These are phyloP conservation scores for Agrochola macilenta DNA, from an alignment of 2,888 invertebrate genomes.

Conservation along the genomic window DNA sequence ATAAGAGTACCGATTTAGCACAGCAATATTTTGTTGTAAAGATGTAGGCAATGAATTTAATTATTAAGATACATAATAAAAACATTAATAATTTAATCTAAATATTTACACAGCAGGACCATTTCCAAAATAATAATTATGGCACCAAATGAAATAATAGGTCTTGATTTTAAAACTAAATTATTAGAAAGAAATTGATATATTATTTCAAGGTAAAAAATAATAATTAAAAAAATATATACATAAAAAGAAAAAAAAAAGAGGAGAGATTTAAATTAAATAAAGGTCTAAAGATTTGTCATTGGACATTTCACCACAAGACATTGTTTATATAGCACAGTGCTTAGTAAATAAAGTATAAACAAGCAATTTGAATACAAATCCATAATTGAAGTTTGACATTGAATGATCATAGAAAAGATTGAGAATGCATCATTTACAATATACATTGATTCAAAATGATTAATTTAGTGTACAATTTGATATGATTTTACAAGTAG, in stretches of 20 bases:
- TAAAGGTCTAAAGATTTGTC: conserved; percentile 28
- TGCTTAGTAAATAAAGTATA: conserved; percentile 54
- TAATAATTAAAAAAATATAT: too few relatives aligned
- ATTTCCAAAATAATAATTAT: conserved; percentile 73
- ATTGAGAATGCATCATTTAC: conserved; percentile 67
- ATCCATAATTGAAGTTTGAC: conserved; percentile 56
- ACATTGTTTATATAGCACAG: conserved; percentile 65
- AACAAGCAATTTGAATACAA: conserved; percentile 59
- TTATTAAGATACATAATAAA: conserved; percentile 58
- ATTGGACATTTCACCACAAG: conserved; percentile 67
- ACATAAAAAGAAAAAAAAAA: too few relatives aligned
- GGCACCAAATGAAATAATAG: conserved; percentile 79
- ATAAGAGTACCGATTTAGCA: conserved; percentile 59
- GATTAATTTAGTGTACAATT: conserved; percentile 73
- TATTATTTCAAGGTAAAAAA: conserved; percentile 18
- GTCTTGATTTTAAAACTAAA: conserved; percentile 56
- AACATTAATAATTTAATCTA: conserved; percentile 65
- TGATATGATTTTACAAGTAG: conserved; percentile 76
- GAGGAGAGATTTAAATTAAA: too few relatives aligned
- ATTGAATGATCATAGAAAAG: conserved; percentile 64
- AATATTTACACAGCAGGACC: conserved; percentile 72
- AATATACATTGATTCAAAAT: conserved; percentile 68
- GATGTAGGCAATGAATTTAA: conserved; percentile 60
- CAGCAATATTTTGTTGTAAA: conserved; percentile 55
- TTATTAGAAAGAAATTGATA: conserved; percentile 41